Conservation (phyloP, 1,140 invertebrate species). For the Scaptomyza pallida region DNA sequence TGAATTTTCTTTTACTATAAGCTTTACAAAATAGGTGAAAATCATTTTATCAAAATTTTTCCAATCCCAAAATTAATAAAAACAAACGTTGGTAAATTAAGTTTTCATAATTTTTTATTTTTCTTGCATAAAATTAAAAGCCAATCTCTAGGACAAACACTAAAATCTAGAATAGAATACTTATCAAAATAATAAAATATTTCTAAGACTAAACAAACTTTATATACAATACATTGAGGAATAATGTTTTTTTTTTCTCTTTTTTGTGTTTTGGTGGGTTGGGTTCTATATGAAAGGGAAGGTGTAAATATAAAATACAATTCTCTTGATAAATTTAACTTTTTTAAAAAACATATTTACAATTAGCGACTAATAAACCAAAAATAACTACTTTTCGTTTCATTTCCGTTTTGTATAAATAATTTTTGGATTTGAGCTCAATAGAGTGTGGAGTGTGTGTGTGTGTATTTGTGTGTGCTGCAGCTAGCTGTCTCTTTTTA, state of each 20-base stretch:
- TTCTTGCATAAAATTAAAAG: conserved; percentile 44
- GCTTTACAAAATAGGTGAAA: too few relatives aligned
- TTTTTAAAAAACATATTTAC: conserved; percentile 46
- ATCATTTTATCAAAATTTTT: background rate
- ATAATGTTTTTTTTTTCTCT: background rate
- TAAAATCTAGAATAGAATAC: conserved; percentile 47
- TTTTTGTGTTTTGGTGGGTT: background rate
- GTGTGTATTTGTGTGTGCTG: conserved; percentile 24
- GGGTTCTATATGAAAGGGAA: background rate
- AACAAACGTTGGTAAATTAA: background rate
- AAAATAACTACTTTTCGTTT: conserved; percentile 31
- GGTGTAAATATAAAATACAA: conserved; percentile 13
- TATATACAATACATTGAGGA: conserved; percentile 41
- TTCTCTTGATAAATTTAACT: conserved; percentile 17
- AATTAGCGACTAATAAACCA: conserved; percentile 48
- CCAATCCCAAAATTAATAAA: background rate
- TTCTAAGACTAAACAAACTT: conserved; percentile 34
- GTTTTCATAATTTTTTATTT: conserved; percentile 53
- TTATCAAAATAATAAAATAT: conserved; percentile 31
- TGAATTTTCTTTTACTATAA: too few relatives aligned
- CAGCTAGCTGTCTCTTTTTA: conserved; percentile 62
- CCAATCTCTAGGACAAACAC: conserved; percentile 51
- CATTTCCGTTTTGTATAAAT: conserved; percentile 60
- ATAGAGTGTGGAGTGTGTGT: conserved; percentile 30
- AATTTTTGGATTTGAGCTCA: conserved; percentile 79